Evolutionary conservation across 2,888 invertebrate genomes (phyloP).

Genomic region (Hyalella azteca): DNA sequence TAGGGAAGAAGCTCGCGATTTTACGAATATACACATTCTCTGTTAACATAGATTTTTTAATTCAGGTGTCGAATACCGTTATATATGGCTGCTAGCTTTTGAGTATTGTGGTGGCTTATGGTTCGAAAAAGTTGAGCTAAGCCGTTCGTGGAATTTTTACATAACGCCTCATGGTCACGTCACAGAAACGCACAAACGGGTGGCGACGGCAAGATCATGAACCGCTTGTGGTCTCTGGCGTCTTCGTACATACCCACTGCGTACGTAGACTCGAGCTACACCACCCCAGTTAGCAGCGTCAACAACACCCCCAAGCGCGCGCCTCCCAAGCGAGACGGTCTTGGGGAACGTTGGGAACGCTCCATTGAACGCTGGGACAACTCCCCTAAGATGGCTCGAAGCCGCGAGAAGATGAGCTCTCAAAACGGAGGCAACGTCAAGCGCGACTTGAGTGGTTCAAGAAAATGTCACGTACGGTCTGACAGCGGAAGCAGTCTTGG

Average conservation of each 20-base stretch:
- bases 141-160: no score
- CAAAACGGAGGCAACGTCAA: background rate
- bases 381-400: slow-evolving; percentile 26
- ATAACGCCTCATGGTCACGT: no score
- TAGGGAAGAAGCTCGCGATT: no score
- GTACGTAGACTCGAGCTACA: background rate
- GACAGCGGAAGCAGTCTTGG: slow-evolving; percentile 24
- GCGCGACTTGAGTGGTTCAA: background rate
- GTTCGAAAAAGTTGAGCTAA: no score
- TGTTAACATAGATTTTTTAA: no score
- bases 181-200: slow-evolving; percentile 19
- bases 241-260: slow-evolving; percentile 12
- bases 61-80: no score
- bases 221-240: slow-evolving; percentile 24
- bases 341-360: slow-evolving; percentile 23
- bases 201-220: slow-evolving; percentile 35
- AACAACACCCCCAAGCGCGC: slow-evolving; percentile 17
- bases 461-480: slow-evolving; percentile 5
- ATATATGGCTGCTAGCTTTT: no score
- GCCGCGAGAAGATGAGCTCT: background rate
- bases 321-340: background rate
- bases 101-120: no score
- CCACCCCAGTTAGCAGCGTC: background rate
- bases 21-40: no score
- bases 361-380: slow-evolving; percentile 31